Evolutionary conservation across 35 echinoderm and acorn worm species (phyloP), one percentile per base, ranked within the genome.

Genomic region (Holothuria glaberrima): DNA sequence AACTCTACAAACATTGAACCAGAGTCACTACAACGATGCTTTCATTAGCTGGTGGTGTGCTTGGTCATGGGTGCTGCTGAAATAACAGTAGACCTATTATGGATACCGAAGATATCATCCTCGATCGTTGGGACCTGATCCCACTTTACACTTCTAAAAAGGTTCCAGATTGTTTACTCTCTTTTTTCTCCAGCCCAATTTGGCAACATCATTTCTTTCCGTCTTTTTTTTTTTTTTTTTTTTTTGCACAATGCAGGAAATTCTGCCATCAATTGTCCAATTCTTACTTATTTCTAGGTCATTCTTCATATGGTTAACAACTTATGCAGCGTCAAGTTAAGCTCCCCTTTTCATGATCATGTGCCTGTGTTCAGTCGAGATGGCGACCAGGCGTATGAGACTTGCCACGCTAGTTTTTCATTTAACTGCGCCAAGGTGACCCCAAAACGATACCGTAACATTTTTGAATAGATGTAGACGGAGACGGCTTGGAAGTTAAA

Each of bases 231-330:
- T n/a, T n/a, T n/a, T n/a, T n/a, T n/a, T n/a, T n/a, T n/a, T n/a
- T n/a, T n/a, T n/a, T n/a, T n/a, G n/a, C n/a, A 48, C 7, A 30
- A 83, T 61, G 5, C 80, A 83, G 27, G 0, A n/a, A 59, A 56
- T 89, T 48, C 52, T 74, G 12, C 86, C 86, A 33, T 52, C 86
- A 12, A 24, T 89, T 27, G 68, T 89, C 86, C 86, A 89, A 4
- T 75, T 24, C 74, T 18, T 50, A 6, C 25, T 12, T 30, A 45
- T 75, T 25, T 29, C 57, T 18, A 5, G 30, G 56, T 72, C 70
- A 72, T 89, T 59, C 28, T 74, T 74, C 31, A 89, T 45, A 25
- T 71, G 5, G 21, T 48, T 31, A 4, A n/a, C 50, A 54, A 54
- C 12, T 54, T 17, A 46, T 46, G n/a, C n/a, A n/a, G n/a, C n/a